Evolutionary conservation across 2,888 invertebrate genomes (phyloP).

Genomic region (Thumatha senex): DNA sequence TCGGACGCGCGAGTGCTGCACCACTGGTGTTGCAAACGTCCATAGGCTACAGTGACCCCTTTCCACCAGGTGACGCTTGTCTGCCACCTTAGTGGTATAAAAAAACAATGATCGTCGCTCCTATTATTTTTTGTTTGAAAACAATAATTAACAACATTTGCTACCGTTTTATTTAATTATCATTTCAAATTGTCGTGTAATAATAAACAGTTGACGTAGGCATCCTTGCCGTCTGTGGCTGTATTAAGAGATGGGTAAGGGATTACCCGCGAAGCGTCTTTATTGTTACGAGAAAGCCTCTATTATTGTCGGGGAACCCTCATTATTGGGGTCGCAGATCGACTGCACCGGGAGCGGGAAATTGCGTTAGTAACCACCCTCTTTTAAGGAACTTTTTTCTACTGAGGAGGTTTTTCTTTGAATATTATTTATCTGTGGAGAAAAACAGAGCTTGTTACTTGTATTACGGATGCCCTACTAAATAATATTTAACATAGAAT

Average conservation of each 20-base stretch:
- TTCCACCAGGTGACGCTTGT: no score
- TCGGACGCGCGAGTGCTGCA: no score
- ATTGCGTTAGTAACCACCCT: background rate
- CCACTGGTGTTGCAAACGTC: no score
- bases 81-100: no score
- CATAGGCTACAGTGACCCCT: no score
- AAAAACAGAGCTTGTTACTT: background rate
- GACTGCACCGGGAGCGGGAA: background rate
- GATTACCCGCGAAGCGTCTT: slow-evolving; percentile 7
- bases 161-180: no score
- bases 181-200: background rate
- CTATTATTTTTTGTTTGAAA: no score
- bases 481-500: no score
- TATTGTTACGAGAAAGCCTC: slow-evolving; percentile 7
- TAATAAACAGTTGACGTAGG: background rate
- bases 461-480: no score
- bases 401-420: background rate
- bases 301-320: slow-evolving; percentile 2
- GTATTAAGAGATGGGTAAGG: slow-evolving; percentile 4
- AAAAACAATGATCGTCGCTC: no score
- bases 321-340: slow-evolving; percentile 1
- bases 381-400: background rate
- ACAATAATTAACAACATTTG: no score
- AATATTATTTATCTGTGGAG: background rate
- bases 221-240: background rate